Evolutionary conservation across 2,113 vertebrate species (phyloP).

Genomic region (Perccottus glenii): DNA sequence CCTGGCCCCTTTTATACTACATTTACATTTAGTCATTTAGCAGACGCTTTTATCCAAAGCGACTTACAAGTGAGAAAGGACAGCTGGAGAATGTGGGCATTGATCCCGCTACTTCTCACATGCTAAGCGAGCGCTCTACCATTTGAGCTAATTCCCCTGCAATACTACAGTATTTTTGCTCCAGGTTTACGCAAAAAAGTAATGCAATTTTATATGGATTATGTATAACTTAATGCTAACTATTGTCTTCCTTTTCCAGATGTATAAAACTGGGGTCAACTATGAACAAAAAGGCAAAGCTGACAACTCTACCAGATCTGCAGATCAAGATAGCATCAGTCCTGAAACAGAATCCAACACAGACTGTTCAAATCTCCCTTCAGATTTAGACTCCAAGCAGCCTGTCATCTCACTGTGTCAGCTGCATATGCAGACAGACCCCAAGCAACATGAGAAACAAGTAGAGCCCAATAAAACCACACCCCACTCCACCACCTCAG

Average conservation of each 20-base stretch:
- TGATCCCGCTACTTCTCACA: slow-evolving; percentile 77
- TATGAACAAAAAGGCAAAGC: slow-evolving; percentile 39
- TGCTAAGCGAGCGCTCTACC: slow-evolving; percentile 80
- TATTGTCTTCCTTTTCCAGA: slow-evolving; percentile 52
- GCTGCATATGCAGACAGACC: slow-evolving; percentile 11
- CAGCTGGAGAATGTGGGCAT: too few relatives aligned
- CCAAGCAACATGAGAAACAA: slow-evolving; percentile 13
- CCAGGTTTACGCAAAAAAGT: too few relatives aligned
- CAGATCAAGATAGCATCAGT: slow-evolving; percentile 19
- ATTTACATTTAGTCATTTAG: too few relatives aligned
- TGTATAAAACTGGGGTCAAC: slow-evolving; percentile 50
- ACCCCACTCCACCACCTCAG: slow-evolving; percentile 16
- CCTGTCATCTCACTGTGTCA: slow-evolving; percentile 25
- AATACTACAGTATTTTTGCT: too few relatives aligned
- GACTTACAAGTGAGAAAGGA: too few relatives aligned
- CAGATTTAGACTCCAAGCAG: slow-evolving; percentile 11
- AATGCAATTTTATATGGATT: background rate
- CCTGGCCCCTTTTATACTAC: background rate
- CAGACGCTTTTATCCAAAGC: too few relatives aligned
- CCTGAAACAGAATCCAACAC: slow-evolving; percentile 23
- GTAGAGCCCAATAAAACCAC: slow-evolving; percentile 14
- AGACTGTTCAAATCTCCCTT: slow-evolving; percentile 26
- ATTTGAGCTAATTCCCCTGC: slow-evolving; percentile 77
- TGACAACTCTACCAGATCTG: slow-evolving; percentile 22
- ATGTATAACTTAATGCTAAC: background rate